Conservation (phyloP, 2,888 invertebrate genomes). For the Monochamus alternatus region DNA sequence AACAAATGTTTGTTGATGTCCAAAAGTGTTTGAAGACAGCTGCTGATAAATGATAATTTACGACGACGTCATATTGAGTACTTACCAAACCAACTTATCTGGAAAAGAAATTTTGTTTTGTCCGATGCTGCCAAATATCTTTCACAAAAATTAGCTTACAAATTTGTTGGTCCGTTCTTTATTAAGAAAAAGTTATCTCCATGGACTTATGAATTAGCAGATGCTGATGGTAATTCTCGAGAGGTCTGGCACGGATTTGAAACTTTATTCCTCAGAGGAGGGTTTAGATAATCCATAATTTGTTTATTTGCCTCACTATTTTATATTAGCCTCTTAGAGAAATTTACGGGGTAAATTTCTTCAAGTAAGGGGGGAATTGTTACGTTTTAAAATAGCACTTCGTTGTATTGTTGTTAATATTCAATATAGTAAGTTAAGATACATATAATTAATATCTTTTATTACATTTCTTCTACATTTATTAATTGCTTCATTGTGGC, state of each 20-base stretch:
- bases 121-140: background rate
- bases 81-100: background rate
- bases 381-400: too few species aligned
- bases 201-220: background rate
- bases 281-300: background rate
- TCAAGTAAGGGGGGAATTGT: too few species aligned
- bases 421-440: too few species aligned
- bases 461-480: too few species aligned
- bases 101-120: conserved; percentile 1
- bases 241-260: background rate
- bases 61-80: too few species aligned
- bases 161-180: background rate
- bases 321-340: too few species aligned
- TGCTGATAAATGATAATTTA: background rate
- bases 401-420: too few species aligned
- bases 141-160: conserved; percentile 1
- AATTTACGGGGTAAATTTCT: too few species aligned
- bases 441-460: too few species aligned
- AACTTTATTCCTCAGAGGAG: background rate
- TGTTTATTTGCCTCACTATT: too few species aligned
- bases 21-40: conserved; percentile 7
- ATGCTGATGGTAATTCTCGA: background rate
- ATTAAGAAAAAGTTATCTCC: background rate
- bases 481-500: too few species aligned
- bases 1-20: too few species aligned